These are phyloP conservation scores for Clitarchus hookeri DNA, from an alignment of 2,888 invertebrate genomes.

Conservation along the genomic window DNA sequence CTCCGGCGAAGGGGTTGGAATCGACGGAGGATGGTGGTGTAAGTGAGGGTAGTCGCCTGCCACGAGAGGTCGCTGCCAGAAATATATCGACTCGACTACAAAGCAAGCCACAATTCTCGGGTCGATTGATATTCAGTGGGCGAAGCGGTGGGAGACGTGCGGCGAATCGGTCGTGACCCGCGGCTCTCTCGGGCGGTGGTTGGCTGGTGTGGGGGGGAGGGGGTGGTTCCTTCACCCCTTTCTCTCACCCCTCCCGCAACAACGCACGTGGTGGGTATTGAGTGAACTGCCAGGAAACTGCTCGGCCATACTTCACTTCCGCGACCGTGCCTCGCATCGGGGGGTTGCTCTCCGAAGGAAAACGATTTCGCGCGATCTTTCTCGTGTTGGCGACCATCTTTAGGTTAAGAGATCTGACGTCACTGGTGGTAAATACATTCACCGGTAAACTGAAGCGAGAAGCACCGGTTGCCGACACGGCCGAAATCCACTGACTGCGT, in stretches of 20 bases:
- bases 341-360: background rate
- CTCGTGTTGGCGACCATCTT: background rate
- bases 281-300: slow-evolving; percentile 4
- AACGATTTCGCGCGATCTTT: background rate
- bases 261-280: background rate
- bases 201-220: background rate
- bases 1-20: background rate
- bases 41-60: background rate
- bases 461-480: background rate
- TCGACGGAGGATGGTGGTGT: too few species aligned
- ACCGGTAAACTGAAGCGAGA: background rate
- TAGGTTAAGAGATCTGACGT: background rate
- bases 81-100: slow-evolving; percentile 22
- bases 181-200: background rate
- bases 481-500: too few species aligned
- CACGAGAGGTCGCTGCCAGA: background rate
- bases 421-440: background rate
- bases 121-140: slow-evolving; percentile 10
- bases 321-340: background rate
- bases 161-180: slow-evolving; percentile 1
- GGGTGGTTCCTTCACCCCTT: background rate
- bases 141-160: background rate
- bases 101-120: slow-evolving; percentile 18
- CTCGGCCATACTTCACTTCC: slow-evolving; percentile 14
- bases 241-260: background rate